Percentiles rank a stretch among this genome's conserved stretches.
Evolutionary conservation across 2,797 vertebrate species (phyloP).

Genomic region (Xiphophorus birchmanni): DNA sequence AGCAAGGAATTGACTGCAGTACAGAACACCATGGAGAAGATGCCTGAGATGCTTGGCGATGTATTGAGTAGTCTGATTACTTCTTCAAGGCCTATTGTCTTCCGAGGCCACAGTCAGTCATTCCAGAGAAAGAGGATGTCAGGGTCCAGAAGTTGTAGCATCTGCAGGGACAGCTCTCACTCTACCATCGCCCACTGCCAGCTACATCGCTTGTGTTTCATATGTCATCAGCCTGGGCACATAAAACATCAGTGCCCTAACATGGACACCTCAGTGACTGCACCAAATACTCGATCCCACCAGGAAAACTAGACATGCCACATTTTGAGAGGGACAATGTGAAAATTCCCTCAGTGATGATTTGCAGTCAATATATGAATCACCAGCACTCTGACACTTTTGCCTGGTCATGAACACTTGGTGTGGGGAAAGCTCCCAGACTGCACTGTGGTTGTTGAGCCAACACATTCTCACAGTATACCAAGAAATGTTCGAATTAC

Average conservation of each 20-base stretch:
- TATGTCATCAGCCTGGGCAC: not conserved
- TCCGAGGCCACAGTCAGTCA: not conserved
- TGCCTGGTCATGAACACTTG: too few species aligned
- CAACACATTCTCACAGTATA: too few species aligned
- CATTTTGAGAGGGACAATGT: not conserved
- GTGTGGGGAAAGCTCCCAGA: too few species aligned
- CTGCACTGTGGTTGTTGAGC: too few species aligned
- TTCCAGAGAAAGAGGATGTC: not conserved
- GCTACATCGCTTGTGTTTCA: not conserved
- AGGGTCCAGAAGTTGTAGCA: not conserved
- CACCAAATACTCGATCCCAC: not conserved
- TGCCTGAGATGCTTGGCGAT: not conserved
- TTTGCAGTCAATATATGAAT: too few species aligned
- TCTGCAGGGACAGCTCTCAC: not conserved
- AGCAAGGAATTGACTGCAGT: not conserved
- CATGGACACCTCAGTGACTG: not conserved
- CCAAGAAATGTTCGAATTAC: too few species aligned
- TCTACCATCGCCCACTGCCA: not conserved
- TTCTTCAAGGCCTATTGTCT: not conserved
- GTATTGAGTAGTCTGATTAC: not conserved
- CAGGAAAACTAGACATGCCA: not conserved
- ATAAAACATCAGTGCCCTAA: not conserved
- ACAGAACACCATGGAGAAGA: not conserved
- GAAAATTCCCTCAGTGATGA: not conserved
- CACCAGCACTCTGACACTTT: too few species aligned